Base-by-base conservation (phyloP, 2,113 vertebrate genomes). In the Melanostigma gelatinosum region DNA sequence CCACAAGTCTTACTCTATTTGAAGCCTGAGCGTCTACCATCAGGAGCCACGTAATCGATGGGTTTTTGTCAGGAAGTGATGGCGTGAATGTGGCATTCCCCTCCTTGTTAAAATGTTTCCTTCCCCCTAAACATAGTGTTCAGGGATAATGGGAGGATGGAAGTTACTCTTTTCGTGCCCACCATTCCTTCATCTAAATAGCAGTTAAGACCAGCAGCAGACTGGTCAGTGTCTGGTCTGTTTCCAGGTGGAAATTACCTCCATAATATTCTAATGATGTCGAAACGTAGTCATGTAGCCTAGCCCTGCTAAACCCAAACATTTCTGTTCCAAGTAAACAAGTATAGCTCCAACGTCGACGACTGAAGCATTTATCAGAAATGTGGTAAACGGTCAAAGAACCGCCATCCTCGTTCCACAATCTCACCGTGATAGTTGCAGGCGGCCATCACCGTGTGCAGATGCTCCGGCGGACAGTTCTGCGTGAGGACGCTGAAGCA, bases 361-460 rank as follows among this genome's bases (percentile, higher is more conserved):
- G 32, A 65, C 29, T 36, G 13, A 61, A 60, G 54, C 32, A 4
- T 38, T 61, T 22, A 1, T 50, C 9, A 22, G n/a, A 57, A 42
- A 24, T 70, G 34, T 27, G 11, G 0, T 48, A 6, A 42, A 74
- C 38, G 22, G 48, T 50, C 48, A 16, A 48, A 46, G 48, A 40
- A 29, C 27, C 20, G 5, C 3, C 9, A 3, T 15, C 32, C 20
- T 0, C 5, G 1, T 29, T 4, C 54, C 13, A 4, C 27, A 29
- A 0, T 40, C 90, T 90, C 93, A 99, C 98, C 98, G 0, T 96
- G 96, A 84, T 98, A 99, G 92, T 99, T 99, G 82, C 93, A 88
- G 0, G 94, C 92, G n/a, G 96, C 94, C 77, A 99, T 95, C 75
- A 96, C 86, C 0, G 93, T 27, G 0, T 92, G 87, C 10, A 98